Conservation (phyloP, 2,113 vertebrate species). For the Pluvianellus socialis region DNA sequence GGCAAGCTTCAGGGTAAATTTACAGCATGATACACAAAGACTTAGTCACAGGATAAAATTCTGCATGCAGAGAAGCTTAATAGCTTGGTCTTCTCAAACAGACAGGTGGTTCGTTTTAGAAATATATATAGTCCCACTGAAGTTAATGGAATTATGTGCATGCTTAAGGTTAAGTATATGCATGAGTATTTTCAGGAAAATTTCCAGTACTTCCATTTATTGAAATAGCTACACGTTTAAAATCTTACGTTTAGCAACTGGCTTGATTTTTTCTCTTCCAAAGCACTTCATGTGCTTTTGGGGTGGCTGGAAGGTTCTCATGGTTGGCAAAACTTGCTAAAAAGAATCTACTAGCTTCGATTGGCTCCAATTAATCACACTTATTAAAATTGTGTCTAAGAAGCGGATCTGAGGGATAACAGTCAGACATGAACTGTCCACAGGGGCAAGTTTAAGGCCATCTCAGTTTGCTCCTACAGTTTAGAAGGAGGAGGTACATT, state of each 20-base stretch:
- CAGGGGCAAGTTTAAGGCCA: neutral
- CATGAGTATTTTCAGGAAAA: neutral
- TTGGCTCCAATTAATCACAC: neutral
- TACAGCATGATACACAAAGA: constrained; percentile 14
- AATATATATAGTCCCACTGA: constrained; percentile 12
- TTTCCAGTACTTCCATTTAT: neutral
- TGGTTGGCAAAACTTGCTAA: neutral
- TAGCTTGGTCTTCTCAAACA: constrained; percentile 23
- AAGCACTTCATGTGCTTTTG: neutral
- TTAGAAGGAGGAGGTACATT: fast-evolving
- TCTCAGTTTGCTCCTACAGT: neutral
- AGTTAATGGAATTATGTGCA: constrained; percentile 3
- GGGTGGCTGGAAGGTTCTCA: neutral
- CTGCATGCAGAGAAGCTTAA: constrained; percentile 11
- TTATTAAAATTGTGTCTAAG: neutral
- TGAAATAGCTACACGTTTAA: neutral
- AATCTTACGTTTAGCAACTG: neutral
- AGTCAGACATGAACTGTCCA: neutral
- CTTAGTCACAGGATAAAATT: constrained; percentile 23
- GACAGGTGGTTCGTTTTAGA: constrained; percentile 33
- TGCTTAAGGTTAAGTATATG: neutral
- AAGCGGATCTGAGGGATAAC: neutral
- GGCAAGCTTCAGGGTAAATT: constrained; percentile 37
- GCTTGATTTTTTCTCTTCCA: neutral
- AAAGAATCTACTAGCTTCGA: neutral